Percentiles rank a stretch among this genome's conserved stretches.
These are phyloP conservation scores for Eutrigla gurnardus DNA, from an alignment of 2,797 vertebrate species.

Conservation along the genomic window DNA sequence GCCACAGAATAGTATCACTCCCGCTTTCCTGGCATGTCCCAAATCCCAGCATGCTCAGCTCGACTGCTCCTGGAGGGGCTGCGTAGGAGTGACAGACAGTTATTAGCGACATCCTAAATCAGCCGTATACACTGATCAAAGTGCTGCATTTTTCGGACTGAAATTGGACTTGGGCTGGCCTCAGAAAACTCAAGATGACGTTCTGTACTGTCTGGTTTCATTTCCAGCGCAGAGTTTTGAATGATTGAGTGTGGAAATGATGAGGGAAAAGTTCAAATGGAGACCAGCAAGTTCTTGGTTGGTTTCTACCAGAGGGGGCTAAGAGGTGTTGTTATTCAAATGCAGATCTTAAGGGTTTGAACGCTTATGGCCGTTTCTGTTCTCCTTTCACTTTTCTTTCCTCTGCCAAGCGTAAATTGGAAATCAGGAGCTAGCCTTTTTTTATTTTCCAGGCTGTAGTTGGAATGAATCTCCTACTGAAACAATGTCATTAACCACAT, in stretches of 20 bases:
- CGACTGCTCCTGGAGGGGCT: conserved; percentile 52
- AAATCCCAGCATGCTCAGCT: conserved; percentile 43
- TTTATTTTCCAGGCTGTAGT: conserved; percentile 19
- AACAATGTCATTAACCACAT: conserved; percentile 12
- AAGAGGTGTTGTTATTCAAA: conserved; percentile 75
- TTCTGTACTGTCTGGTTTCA: conserved; percentile 73
- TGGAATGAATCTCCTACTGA: conserved; percentile 5
- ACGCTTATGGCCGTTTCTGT: conserved; percentile 41
- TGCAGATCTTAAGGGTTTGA: conserved; percentile 61
- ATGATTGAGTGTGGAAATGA: conserved; percentile 72
- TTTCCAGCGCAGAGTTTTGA: conserved; percentile 67
- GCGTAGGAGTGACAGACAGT: conserved; percentile 72
- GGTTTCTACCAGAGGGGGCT: conserved; percentile 47
- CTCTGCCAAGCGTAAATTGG: conserved; percentile 28
- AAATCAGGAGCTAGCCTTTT: conserved; percentile 35
- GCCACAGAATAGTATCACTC: conserved; percentile 23
- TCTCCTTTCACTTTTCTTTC: conserved; percentile 36
- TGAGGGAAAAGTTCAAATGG: conserved; percentile 67
- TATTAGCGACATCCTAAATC: conserved; percentile 69
- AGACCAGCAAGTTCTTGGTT: conserved; percentile 67
- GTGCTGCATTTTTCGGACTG: conserved; percentile 67
- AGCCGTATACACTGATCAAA: conserved; percentile 76
- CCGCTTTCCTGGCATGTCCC: conserved; percentile 55
- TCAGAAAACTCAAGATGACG: conserved; percentile 54
- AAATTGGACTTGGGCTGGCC: conserved; percentile 74